phyloP scores from a whole-genome alignment of 2,113 vertebrate genomes.

The Brachyhypopomus gauderio region DNA sequence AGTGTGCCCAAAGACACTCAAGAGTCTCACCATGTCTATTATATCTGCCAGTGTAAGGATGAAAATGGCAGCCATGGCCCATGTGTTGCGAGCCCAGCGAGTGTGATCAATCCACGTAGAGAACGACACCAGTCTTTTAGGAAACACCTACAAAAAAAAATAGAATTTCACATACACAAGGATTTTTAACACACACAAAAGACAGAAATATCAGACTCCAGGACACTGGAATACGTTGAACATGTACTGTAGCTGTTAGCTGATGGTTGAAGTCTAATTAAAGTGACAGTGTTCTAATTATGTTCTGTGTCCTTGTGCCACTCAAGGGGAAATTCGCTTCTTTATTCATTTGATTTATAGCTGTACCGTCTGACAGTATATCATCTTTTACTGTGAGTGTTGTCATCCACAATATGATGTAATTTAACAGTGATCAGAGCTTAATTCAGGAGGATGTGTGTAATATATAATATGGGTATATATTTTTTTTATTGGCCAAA shows the following conservation, averaged over 20 bases:
- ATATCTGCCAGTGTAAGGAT: conserved; percentile 88
- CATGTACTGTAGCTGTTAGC: background rate
- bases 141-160: conserved; percentile 78
- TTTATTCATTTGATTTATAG: background rate
- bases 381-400: too few species aligned
- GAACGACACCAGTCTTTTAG: conserved; percentile 90
- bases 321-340: background rate
- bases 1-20: background rate
- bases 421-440: too few species aligned
- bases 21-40: conserved; percentile 87
- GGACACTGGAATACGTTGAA: background rate
- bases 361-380: too few species aligned
- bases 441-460: background rate
- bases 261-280: background rate
- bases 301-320: background rate
- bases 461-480: background rate
- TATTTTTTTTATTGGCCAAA: too few species aligned
- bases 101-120: conserved; percentile 96
- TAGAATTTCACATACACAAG: conserved; percentile 5
- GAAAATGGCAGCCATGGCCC: conserved; percentile 94
- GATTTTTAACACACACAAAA: conserved; percentile 1
- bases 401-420: too few species aligned
- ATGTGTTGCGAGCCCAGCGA: conserved; percentile 94
- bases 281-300: background rate
- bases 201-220: background rate